Conservation (phyloP, 2,113 vertebrate species). For the Microcebus jonahi region DNA sequence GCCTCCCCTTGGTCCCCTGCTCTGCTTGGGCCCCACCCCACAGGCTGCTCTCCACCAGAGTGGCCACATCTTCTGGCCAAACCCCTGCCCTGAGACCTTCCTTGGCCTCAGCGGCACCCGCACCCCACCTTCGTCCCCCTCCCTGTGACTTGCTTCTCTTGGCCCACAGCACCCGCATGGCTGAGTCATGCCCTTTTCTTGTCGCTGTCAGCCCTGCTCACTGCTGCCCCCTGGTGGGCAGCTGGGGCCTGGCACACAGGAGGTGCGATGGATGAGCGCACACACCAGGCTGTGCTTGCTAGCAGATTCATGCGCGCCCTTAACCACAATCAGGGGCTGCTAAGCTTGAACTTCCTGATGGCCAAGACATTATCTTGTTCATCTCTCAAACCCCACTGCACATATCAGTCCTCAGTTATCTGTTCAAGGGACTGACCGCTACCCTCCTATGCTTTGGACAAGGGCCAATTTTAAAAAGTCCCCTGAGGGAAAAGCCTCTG, state of each 20-base stretch:
- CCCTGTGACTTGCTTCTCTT: neutral
- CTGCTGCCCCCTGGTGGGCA: neutral
- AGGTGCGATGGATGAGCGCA: neutral
- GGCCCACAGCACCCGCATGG: neutral
- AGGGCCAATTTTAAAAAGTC: neutral
- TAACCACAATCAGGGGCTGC: neutral
- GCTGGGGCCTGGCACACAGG: neutral
- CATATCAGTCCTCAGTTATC: neutral
- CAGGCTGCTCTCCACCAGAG: neutral
- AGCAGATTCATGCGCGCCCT: neutral
- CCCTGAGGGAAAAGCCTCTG: neutral
- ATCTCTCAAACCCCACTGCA: neutral
- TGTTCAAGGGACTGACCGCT: neutral
- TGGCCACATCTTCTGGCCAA: neutral
- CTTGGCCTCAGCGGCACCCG: neutral
- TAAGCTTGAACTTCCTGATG: neutral
- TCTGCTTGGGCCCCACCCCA: neutral
- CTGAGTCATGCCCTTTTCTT: neutral
- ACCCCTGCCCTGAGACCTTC: neutral
- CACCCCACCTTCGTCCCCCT: neutral
- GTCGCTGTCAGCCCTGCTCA: neutral
- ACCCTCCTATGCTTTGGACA: neutral
- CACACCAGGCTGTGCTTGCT: rapidly evolving
- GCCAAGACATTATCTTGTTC: neutral
- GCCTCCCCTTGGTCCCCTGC: neutral